Evolutionary conservation across 2,113 vertebrate species (phyloP), one percentile per base, ranked within the genome.

Genomic region (Macroglossus sobrinus): DNA sequence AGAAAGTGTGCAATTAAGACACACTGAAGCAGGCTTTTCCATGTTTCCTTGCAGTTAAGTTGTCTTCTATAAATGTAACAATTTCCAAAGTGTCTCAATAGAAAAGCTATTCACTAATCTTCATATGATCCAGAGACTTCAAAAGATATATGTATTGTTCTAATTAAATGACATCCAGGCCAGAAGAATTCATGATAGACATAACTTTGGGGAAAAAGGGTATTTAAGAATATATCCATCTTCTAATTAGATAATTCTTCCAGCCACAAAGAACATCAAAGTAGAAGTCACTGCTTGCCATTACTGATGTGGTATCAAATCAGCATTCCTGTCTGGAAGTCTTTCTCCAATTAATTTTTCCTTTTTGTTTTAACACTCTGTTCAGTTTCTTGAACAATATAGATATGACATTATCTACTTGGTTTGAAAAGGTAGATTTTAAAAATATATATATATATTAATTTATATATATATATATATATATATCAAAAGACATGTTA

Each of bases 141-240:
- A 97, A 97, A 95, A 88, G 82, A 75, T 35, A 38, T 40, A 68
- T 76, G 50, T 2, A 92, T 72, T 95, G 12, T 86, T 81, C 69
- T 91, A 89, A 96, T 76, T 50, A 50, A 47, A 79, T 88, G 55
- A 14, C 30, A 78, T 43, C 22, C 43, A 90, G 57, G 61, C 14
- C 80, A 91, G 22, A 76, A 96, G 40, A 28, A 92, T 84, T 87
- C 12, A 68, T 86, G 78, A 84, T 33, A 84, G 86, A 89, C 4
- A 81, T 24, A 93, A 50, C 69, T 95, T 81, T 19, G 26, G 16
- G 28, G 13, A 35, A 35, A 40, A 74, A 78, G 43, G 28, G 8
- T 57, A 43, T 88, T 91, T 97, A 82, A 61, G 7, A 74, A 21
- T 72, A 82, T 71, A 76, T 45, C 7, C 35, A 50, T 47, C 66